Base-by-base conservation (phyloP, 2,888 invertebrate species). In the Campoletis raptor region DNA sequence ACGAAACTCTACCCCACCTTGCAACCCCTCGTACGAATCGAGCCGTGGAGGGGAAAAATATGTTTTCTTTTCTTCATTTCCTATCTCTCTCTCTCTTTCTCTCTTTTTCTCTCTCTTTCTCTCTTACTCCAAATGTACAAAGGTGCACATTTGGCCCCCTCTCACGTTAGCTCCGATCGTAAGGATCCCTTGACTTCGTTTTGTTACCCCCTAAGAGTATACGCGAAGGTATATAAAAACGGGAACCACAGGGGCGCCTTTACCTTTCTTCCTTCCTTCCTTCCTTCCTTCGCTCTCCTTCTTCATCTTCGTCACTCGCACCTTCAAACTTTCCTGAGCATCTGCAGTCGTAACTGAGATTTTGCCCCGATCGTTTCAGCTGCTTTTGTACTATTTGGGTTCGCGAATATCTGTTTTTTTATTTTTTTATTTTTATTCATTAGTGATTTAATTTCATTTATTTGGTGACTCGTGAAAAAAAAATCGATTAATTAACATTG, bases 321-420 rank as follows among this genome's bases (percentile, higher is more conserved):
- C 61, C 81, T 77, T 10, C 48, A 77, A 82, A 82, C 77, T 36
- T 48, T 15, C 37, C 30, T 30, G 83, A 88, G 91, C 93, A 93
- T 92, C 92, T 93, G 92, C 92, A 93, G 93, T 93, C 92, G 90
- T 84, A 89, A 88, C 87, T 89, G 90, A 91, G 93, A 93, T 93
- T 92, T 90, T 88, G 91, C 89, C 85, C 85, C 83, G 81, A 85
- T 79, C 87, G 81, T 48, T 79, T 85, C 83, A 83, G 79, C 81
- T 73, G 80, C 82, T 61, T 61, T 30, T 61, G 30, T 64, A 48
- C 40, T 57, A 64, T 79, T 81, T 15, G 18, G 21, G 15, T 21
- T 67, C 82, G 77, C 77, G 81, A 67, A 45, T 72, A 30, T 67
- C 15, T 12, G 12, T n/a, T 21, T 9, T 69, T 79, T 76, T 18